Evolutionary conservation across 2,888 invertebrate genomes (phyloP), one percentile per base, ranked within the genome.

Genomic region (Dusona sp.): DNA sequence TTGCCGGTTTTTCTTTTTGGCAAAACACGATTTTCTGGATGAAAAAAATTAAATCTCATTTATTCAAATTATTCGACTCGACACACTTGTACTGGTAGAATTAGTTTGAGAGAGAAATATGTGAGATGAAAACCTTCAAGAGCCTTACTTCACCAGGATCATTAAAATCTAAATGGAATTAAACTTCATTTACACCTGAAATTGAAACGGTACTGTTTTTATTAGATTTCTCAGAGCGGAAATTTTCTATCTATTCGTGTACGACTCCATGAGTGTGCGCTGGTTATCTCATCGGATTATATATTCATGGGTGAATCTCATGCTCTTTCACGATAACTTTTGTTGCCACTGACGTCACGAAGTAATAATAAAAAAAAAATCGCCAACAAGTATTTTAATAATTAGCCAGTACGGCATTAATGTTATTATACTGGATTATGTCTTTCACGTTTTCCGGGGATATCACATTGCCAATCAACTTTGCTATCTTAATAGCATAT

Each of bases 101-200:
- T 74, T 19, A 42, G 45, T 74, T 61, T 19, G 8, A 74, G 61
- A 74, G 36, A 16, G 7, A 36, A 64, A 36, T 48, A 22, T 77
- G 65, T 29, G 48, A 45, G 65, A 61, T 29, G 42, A 22, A 65
- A 65, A 65, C 1, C 16, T 48, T 77, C 25, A 45, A 48, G 77
- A 48, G 25, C n/a, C 36, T 48, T 45, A 45, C 16, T 45, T 65
- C 48, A n/a, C 65, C 19, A 6, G 33, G 45, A 65, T 45, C 64
- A 77, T 65, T 77, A 64, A 77, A 77, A 42, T 65, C n/a, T 48
- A 65, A 77, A 29, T 77, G 77, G 13, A 33, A 65, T 77, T 33
- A 19, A 65, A 65, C 45, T 64, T 51, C 65, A 65, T 77, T 65
- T 65, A 65, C n/a, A 29, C 29, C 11, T 13, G 29, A 33, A 61